These are phyloP conservation scores for Emydocephalus ijimae DNA, from an alignment of 2,113 vertebrate genomes.

Conservation along the genomic window DNA sequence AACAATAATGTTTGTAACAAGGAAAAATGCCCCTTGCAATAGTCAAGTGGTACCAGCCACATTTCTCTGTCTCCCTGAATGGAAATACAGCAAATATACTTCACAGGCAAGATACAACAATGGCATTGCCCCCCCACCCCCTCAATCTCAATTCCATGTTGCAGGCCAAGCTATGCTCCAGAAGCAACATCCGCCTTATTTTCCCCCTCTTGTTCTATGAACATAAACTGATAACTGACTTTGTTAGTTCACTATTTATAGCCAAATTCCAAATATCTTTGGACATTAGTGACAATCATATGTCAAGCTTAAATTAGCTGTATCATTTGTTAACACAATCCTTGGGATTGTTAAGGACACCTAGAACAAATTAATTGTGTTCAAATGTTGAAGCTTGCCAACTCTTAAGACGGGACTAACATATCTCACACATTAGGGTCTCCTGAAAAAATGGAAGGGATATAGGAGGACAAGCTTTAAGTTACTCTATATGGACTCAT, in stretches of 20 bases:
- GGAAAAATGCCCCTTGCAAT: fast-evolving
- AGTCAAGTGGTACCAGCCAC: neutral
- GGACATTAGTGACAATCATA: neutral
- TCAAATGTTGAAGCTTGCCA: neutral
- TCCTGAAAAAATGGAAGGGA: neutral
- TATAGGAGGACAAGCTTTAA: neutral
- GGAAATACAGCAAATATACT: neutral
- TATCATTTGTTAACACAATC: neutral
- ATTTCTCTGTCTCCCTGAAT: neutral
- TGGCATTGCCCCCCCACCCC: fast-evolving
- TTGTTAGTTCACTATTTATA: fast-evolving
- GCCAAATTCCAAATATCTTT: neutral
- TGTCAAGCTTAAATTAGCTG: neutral
- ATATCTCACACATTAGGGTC: neutral
- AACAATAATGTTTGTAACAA: neutral
- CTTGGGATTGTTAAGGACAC: neutral
- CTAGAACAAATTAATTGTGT: neutral
- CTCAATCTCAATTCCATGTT: neutral
- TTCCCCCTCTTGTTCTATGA: neutral
- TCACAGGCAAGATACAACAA: neutral
- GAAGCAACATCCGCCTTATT: neutral
- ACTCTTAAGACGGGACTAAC: neutral
- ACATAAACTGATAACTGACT: fast-evolving
- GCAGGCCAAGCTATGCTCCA: neutral
- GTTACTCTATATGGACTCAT: neutral